Evolutionary conservation across 1,140 invertebrate species (phyloP).

Genomic region (Cylas formicarius): DNA sequence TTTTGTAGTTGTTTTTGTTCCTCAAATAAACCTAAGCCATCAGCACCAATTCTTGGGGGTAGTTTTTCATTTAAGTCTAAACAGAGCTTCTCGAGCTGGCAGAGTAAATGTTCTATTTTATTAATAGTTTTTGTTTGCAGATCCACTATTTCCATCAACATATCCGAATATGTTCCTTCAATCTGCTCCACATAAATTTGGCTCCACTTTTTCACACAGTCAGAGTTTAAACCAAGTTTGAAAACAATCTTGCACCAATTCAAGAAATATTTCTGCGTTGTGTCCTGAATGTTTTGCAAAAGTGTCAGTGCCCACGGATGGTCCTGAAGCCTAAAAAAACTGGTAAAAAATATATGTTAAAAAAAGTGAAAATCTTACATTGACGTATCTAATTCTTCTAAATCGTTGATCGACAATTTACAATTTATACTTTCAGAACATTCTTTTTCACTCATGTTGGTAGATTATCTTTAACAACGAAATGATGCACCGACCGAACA

Average conservation of each 20-base stretch:
- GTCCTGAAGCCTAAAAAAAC: conserved; percentile 9
- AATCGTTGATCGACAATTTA: too few species aligned
- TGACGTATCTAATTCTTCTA: too few species aligned
- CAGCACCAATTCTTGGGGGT: conserved; percentile 11
- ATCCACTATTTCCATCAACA: conserved; percentile 11
- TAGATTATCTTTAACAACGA: too few species aligned
- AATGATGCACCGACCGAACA: too few species aligned
- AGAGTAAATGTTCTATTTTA: conserved; percentile 11
- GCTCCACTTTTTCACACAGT: conserved; percentile 8
- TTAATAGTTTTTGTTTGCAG: conserved; percentile 9
- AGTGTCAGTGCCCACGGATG: conserved; percentile 15
- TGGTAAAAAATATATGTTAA: too few species aligned
- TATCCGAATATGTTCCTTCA: conserved; percentile 10
- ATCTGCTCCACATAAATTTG: conserved; percentile 2
- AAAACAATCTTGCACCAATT: conserved; percentile 13
- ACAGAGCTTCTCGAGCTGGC: conserved; percentile 9
- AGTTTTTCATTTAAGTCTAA: conserved; percentile 9
- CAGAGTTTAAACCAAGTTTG: conserved; percentile 5
- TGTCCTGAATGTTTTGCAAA: conserved; percentile 2
- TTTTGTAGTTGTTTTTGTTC: conserved; percentile 13
- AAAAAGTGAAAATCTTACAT: too few species aligned
- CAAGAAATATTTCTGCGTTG: conserved; percentile 8
- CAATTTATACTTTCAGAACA: too few species aligned
- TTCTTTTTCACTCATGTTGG: too few species aligned
- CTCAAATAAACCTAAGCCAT: conserved; percentile 15